Base-by-base conservation (phyloP, 2,888 invertebrate genomes). In the Patella caerulea region DNA sequence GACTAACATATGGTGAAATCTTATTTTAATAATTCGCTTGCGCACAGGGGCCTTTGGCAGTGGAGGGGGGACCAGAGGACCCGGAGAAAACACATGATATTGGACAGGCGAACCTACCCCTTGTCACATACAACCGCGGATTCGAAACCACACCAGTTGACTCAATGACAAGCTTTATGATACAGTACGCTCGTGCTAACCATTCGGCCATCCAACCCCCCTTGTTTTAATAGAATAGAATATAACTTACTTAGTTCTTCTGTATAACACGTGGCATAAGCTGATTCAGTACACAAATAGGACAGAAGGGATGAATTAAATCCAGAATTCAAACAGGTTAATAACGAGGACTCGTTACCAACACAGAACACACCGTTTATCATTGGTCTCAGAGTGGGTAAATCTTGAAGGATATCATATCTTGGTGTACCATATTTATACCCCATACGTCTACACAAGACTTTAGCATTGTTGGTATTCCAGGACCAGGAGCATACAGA, bases 251-350 rank as follows among this genome's bases (percentile, higher is more conserved):
- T 81, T 52, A 88, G 79, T 56, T 80, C 77, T 29, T 83, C 81
- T 45, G 86, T 83, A 77, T 82, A 90, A 78, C 90, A 90, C 4
- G 80, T 76, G 9, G 86, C 83, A 56, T 88, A 88, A 0, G 89
- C 89, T 56, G 88, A 88, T 3, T 83, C 82, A 14, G 84, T 84
- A 79, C 88, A 89, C 24, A 85, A 79, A 73, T 84, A 84, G 7
- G 78, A 78, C 14, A 85, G 78, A 74, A 86, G 83, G 0, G 83
- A 83, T 15, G 85, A 82, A 71, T 86, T 87, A 78, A 88, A 88
- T 14, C 89, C 89, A 52, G 88, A 86, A 73, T 88, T 89, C 0
- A 89, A 81, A 76, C 88, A 88, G 0, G 86, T 84, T 80, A 89
- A 81, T 9, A 88, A 78, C 12, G 83, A 82, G 15, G 77, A 71